Evolutionary conservation across 2,888 invertebrate species (phyloP).

Genomic region (Netelia melanura): DNA sequence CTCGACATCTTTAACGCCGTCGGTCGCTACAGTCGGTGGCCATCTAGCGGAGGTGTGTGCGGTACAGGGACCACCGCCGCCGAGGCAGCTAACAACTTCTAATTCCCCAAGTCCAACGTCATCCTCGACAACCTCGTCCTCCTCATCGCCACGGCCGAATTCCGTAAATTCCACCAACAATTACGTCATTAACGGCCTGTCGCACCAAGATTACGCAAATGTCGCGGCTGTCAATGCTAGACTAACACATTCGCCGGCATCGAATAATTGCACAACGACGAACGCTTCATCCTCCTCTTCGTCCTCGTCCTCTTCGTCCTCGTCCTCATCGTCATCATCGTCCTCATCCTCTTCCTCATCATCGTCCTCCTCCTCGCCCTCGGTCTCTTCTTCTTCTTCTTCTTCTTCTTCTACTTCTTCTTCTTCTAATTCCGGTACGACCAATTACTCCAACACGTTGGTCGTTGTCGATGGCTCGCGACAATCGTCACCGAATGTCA

Average conservation of each 20-base stretch:
- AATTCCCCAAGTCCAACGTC: constrained; percentile 83
- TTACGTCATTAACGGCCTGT: constrained; percentile 79
- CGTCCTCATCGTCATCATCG: constrained; percentile 66
- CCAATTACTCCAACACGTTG: constrained; percentile 76
- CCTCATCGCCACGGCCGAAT: constrained; percentile 82
- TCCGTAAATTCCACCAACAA: constrained; percentile 79
- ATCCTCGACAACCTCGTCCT: constrained; percentile 80
- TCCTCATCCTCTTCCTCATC: constrained; percentile 67
- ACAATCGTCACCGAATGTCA: constrained; percentile 79
- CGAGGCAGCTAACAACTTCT: constrained; percentile 83
- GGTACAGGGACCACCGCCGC: constrained; percentile 83
- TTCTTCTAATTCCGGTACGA: constrained; percentile 41
- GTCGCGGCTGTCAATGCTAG: constrained; percentile 75
- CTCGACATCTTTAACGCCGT: constrained; percentile 72
- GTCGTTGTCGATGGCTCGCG: constrained; percentile 81
- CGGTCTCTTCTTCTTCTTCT: constrained; percentile 67
- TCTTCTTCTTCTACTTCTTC: constrained; percentile 32
- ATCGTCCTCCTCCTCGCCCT: constrained; percentile 20
- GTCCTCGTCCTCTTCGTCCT: constrained; percentile 35
- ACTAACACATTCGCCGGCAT: constrained; percentile 81
- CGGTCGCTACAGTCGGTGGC: constrained; percentile 77
- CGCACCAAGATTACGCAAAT: constrained; percentile 78
- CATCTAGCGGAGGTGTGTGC: constrained; percentile 85
- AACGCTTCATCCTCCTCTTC: constrained; percentile 72
- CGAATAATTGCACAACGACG: constrained; percentile 71